A percentile compares a stretch with the other conserved stretches of the same genome.
Evolutionary conservation across 2,888 invertebrate genomes (phyloP).

Genomic region (Ischnus inquisitorius): DNA sequence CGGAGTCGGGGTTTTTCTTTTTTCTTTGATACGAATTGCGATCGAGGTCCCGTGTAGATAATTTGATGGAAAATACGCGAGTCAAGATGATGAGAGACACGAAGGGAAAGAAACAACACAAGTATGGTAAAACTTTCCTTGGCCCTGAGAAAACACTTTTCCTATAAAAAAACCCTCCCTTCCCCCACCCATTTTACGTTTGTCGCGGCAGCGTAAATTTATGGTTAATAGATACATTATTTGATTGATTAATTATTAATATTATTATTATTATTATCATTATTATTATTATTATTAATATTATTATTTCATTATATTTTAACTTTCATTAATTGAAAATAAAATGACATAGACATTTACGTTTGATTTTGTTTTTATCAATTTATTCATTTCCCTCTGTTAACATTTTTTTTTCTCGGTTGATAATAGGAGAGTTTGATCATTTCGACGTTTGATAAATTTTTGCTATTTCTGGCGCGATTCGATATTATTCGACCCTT

Average conservation of each 20-base stretch:
- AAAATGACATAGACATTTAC: slow-evolving; percentile 82
- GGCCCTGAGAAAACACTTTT: slow-evolving; percentile 59
- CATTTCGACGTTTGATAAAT: background rate
- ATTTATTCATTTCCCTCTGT: slow-evolving; percentile 69
- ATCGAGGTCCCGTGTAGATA: slow-evolving; percentile 7
- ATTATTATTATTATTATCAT: slow-evolving; percentile 76
- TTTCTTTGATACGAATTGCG: background rate
- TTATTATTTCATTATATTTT: slow-evolving; percentile 84
- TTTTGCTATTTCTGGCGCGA: background rate
- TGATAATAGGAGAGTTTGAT: background rate
- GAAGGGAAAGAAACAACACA: slow-evolving; percentile 13
- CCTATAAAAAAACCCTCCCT: slow-evolving; percentile 61
- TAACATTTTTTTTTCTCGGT: slow-evolving; percentile 25
- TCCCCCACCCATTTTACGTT: slow-evolving; percentile 71
- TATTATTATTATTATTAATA: slow-evolving; percentile 71
- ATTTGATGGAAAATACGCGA: slow-evolving; percentile 2
- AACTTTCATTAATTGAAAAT: slow-evolving; percentile 84
- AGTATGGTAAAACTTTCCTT: slow-evolving; percentile 43
- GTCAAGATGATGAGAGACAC: background rate
- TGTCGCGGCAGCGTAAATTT: slow-evolving; percentile 72
- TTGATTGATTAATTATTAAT: slow-evolving; percentile 72
- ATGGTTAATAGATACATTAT: slow-evolving; percentile 74
- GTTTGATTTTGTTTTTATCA: slow-evolving; percentile 72
- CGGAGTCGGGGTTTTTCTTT: slow-evolving; percentile 29
- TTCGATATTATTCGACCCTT: background rate